Conservation (phyloP, 2,797 vertebrate species). For the Gadopsis bispinosus region DNA sequence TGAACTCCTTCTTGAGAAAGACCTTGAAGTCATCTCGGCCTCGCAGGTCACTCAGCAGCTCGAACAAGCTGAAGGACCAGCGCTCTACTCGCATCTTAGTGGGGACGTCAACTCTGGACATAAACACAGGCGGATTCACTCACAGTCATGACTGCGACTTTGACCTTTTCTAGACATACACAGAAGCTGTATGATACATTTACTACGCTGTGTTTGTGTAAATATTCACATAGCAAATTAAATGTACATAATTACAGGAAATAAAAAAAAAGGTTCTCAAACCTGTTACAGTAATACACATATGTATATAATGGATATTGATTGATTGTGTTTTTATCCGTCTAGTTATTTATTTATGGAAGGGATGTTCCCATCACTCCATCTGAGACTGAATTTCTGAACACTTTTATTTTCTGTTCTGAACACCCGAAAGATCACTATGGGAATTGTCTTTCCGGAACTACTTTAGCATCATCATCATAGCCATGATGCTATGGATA, state of each 20-base stretch:
- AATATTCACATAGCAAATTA: background rate
- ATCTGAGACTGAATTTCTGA: no score
- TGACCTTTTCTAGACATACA: background rate
- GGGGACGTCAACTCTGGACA: constrained; percentile 90
- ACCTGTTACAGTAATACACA: no score
- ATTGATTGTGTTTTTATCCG: no score
- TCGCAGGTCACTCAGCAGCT: constrained; percentile 92
- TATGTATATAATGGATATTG: no score
- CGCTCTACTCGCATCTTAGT: constrained; percentile 95
- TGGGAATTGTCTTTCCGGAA: no score
- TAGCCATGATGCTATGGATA: no score
- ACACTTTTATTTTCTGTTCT: no score
- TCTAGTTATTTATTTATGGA: no score
- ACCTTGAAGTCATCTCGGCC: constrained; percentile 94
- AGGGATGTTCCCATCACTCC: no score
- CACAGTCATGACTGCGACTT: background rate
- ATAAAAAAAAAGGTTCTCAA: background rate
- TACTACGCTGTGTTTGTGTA: background rate
- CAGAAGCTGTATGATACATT: background rate
- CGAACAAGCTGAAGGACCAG: constrained; percentile 96
- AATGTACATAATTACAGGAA: background rate
- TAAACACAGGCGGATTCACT: background rate
- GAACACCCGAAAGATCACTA: no score
- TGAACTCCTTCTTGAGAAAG: constrained; percentile 98
- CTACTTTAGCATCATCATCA: no score